Evolutionary conservation across 2,888 invertebrate species (phyloP), one percentile per base, ranked within the genome.

Genomic region (Conchocele bisecta): DNA sequence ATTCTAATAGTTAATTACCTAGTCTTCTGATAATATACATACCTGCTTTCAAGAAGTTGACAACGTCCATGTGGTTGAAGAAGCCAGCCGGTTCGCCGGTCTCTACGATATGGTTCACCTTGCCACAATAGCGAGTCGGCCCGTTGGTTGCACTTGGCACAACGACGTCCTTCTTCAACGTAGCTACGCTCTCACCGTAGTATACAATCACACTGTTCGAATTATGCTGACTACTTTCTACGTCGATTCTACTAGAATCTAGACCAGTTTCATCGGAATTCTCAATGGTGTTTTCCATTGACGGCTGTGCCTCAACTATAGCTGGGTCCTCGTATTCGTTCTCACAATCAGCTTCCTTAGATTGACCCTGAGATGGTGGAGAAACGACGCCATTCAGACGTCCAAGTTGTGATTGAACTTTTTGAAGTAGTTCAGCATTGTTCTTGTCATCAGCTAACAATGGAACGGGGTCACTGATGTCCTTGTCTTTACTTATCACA

Each of bases 11-110:
- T n/a, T n/a, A n/a, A n/a, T n/a, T n/a, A n/a, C n/a, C n/a, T n/a
- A n/a, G n/a, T n/a, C n/a, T n/a, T n/a, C n/a, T n/a, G n/a, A n/a
- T n/a, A n/a, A n/a, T 35, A 35, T 51, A 66, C 75, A 58, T 53
- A 83, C 84, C 83, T 76, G 63, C 74, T 24, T 72, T 76, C 13
- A 84, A 65, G 61, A 68, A 80, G 28, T 50, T 59, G 29, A 75
- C 81, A 63, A 79, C 79, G 42, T 84, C 84, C 29, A 60, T 68
- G 26, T 77, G 44, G 59, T 81, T 78, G 63, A 81, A 84, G 29
- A 64, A 65, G 22, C 66, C 63, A 56, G 63, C 72, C 35, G 51
- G 65, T 37, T 70, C 26, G 41, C 61, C 68, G 11, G 60, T 59
- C 39, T 80, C 72, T 28, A 65, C 44, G 33, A 72, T 22, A 51